Conservation (phyloP, 2,888 invertebrate genomes). For the Herminia tarsipennalis region DNA sequence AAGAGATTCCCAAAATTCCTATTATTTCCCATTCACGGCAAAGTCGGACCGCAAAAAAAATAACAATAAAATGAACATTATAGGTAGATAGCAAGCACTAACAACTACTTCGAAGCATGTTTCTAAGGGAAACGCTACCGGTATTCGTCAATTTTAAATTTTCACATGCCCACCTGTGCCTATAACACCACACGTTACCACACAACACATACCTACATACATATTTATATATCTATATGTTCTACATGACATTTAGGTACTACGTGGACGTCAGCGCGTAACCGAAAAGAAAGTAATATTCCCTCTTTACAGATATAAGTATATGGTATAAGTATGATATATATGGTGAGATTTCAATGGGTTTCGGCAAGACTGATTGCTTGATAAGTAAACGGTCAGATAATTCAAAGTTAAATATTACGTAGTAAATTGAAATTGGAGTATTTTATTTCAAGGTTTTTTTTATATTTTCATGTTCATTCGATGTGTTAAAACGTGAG, state of each 20-base stretch:
- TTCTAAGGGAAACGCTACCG: background rate
- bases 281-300: constrained; percentile 32
- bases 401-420: too few species aligned
- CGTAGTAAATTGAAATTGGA: too few species aligned
- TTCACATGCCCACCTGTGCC: background rate
- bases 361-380: too few species aligned
- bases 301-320: background rate
- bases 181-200: background rate
- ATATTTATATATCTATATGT: constrained; percentile 7
- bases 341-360: too few species aligned
- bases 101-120: background rate
- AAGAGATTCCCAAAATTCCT: too few species aligned
- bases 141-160: background rate
- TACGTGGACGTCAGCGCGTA: constrained; percentile 29
- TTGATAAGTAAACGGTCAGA: too few species aligned
- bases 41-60: background rate
- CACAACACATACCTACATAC: constrained; percentile 3
- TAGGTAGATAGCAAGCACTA: background rate
- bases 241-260: constrained; percentile 25
- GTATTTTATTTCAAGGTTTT: too few species aligned
- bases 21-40: too few species aligned
- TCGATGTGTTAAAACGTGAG: too few species aligned
- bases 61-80: background rate
- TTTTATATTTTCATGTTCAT: too few species aligned
- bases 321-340: constrained; percentile 1